phyloP scores from a whole-genome alignment of 2,888 invertebrate genomes.

The Acrobasis repandana region DNA sequence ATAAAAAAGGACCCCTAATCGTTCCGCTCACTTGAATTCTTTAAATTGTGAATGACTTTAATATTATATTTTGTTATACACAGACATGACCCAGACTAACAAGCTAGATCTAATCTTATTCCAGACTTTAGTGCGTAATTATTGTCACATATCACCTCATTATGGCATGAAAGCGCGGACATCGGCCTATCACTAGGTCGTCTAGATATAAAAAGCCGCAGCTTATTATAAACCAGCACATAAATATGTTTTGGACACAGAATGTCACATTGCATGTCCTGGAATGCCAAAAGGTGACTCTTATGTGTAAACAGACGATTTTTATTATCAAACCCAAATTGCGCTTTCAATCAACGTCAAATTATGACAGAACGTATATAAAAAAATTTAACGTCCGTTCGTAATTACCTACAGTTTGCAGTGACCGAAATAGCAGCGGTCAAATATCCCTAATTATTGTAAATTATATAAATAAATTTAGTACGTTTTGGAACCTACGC shows the following conservation, averaged over 20 bases:
- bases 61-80: not conserved
- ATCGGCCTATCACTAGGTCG: not conserved
- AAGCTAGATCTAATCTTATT: not conserved
- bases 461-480: conserved; percentile 63
- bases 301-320: not conserved
- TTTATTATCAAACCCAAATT: conserved; percentile 20
- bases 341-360: conserved; percentile 31
- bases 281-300: conserved; percentile 2
- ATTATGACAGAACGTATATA: conserved; percentile 16
- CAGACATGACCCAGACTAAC: not conserved
- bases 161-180: not conserved
- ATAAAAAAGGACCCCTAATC: too few relatives aligned
- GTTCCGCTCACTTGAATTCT: too few relatives aligned
- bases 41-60: too few relatives aligned
- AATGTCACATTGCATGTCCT: not conserved
- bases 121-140: not conserved
- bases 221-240: not conserved
- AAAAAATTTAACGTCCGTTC: conserved; percentile 2
- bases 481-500: conserved; percentile 45
- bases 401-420: conserved; percentile 38
- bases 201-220: conserved; percentile 7
- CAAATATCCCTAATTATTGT: conserved; percentile 65
- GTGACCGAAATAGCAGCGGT: conserved; percentile 52
- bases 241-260: not conserved
- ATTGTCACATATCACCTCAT: not conserved